A percentile compares a stretch with the other conserved stretches of the same genome.
phyloP scores from a whole-genome alignment of 2,888 invertebrate species.

The Lithophane semibrunnea region DNA sequence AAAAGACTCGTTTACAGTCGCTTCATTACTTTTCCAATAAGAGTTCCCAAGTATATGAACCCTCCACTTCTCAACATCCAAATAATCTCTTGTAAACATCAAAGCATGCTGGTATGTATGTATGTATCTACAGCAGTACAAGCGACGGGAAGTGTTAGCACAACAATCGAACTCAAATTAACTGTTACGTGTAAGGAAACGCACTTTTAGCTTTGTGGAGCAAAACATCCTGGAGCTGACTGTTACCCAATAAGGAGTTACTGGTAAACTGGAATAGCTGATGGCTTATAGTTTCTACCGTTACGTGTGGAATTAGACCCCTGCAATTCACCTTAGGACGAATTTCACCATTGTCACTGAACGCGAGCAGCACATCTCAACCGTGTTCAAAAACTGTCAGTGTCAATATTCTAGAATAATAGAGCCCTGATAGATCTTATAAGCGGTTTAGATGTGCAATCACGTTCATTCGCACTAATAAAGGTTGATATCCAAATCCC shows the following conservation, averaged over 20 bases:
- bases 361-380: no score
- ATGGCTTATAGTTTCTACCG: neutral
- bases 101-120: constrained; percentile 12
- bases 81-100: constrained; percentile 38
- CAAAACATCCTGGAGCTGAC: constrained; percentile 66
- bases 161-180: constrained; percentile 71
- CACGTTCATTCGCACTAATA: no score
- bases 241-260: constrained; percentile 5
- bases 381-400: no score
- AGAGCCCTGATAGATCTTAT: no score
- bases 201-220: constrained; percentile 56
- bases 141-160: constrained; percentile 69
- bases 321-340: no score
- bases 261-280: constrained; percentile 2
- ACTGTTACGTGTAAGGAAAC: constrained; percentile 58
- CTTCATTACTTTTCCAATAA: neutral
- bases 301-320: neutral
- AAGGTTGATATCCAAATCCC: no score
- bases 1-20: no score
- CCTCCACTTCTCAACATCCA: constrained; percentile 2
- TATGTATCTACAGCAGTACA: constrained; percentile 6
- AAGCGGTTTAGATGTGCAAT: no score
- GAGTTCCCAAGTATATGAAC: constrained; percentile 9
- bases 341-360: no score
- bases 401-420: no score